Base-by-base conservation (phyloP, 1,140 invertebrate species). In the Neuroterus valhalla region DNA sequence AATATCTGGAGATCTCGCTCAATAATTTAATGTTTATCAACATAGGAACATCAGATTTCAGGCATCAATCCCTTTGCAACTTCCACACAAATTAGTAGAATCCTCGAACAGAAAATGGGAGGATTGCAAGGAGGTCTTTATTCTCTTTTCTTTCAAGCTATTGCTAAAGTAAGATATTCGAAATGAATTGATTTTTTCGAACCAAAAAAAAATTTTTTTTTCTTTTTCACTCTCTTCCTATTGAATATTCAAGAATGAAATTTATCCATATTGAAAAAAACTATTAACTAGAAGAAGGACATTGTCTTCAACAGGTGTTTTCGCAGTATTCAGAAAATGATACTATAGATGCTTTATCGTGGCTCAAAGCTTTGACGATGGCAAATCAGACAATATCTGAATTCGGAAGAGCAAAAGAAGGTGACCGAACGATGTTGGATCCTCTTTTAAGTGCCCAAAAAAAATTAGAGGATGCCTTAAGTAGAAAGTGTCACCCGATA, bases 361-460 rank as follows among this genome's bases (percentile, higher is more conserved):
- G 91, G 90, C 38, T 81, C 1, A 48, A 79, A 71, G 89, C 84
- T 19, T 69, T 91, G n/a, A 70, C 74, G 66, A 79, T 72, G 19
- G 91, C 89, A 6, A 87, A 89, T 38, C 76, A 86, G 14, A 84
- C 84, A 2, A 83, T 92, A n/a, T 82, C 80, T 67, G 90, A 91
- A 72, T 38, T 38, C 31, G 31, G 31, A 38, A 90, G 92, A 84
- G 91, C 92, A 44, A 88, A 90, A 70, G 90, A 88, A 68, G 92
- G 91, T 0, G 90, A 94, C 74, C 82, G 92, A 77, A 93, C 93
- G 19, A 91, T 94, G 91, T 76, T 92, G 15, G 91, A 92, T 84
- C 86, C 90, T 68, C 84, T 93, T 46, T 70, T 84, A 69, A 79
- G 89, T 21, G 90, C 88, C 3, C 71, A 84, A 55, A 52, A 75